phyloP scores from a whole-genome alignment of 2,888 invertebrate species.

The Galeruca laticollis region DNA sequence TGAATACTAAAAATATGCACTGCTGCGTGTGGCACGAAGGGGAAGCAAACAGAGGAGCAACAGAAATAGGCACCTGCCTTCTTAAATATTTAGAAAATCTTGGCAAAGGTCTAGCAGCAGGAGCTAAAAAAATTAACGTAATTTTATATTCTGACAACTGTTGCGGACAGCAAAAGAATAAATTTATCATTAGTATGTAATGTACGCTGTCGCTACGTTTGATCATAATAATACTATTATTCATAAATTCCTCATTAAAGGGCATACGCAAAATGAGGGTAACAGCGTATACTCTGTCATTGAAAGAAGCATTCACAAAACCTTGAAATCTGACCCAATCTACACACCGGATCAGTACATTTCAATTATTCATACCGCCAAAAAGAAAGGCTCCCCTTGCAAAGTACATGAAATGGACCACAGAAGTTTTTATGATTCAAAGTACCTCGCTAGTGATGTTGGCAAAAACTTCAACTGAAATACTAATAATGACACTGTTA shows the following conservation, averaged over 20 bases:
- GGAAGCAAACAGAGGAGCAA: constrained; percentile 35
- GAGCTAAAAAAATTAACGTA: constrained; percentile 15
- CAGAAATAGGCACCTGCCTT: constrained; percentile 38
- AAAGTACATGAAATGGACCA: background rate
- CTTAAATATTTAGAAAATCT: constrained; percentile 26
- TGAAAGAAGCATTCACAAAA: background rate
- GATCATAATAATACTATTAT: too few species aligned
- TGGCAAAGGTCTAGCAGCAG: too few species aligned
- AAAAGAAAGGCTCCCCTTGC: too few species aligned
- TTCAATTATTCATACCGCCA: background rate
- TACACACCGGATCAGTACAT: constrained; percentile 16
- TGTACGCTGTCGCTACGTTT: too few species aligned
- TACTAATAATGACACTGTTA: background rate
- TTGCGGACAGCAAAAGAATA: constrained; percentile 26
- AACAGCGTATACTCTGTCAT: constrained; percentile 19
- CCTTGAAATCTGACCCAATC: constrained; percentile 10
- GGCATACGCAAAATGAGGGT: constrained; percentile 35
- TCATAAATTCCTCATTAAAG: constrained; percentile 24
- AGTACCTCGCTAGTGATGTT: too few species aligned
- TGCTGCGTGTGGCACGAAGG: constrained; percentile 39
- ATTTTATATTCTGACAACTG: constrained; percentile 34
- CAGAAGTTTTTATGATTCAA: too few species aligned
- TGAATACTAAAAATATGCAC: constrained; percentile 16
- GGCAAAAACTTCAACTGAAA: too few species aligned
- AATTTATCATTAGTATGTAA: too few species aligned